phyloP scores from a whole-genome alignment of 2,888 invertebrate genomes.

The Diaperis boleti region DNA sequence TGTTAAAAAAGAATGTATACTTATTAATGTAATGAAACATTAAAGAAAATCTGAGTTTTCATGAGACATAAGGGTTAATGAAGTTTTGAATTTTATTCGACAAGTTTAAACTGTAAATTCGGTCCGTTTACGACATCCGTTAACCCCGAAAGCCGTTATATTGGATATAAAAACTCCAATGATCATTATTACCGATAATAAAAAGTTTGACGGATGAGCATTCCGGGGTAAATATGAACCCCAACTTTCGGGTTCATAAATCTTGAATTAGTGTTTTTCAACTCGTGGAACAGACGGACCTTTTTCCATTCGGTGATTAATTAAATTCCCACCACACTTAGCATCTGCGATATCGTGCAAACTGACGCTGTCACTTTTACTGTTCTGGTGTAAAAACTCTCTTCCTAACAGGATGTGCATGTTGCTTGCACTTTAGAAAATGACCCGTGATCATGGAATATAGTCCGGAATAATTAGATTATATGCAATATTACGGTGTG shows the following conservation, averaged over 20 bases:
- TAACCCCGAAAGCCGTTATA: too few relatives aligned
- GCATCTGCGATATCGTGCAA: not conserved
- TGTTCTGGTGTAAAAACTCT: not conserved
- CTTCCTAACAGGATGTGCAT: not conserved
- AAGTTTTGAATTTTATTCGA: too few relatives aligned
- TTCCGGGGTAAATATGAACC: not conserved
- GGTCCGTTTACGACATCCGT: too few relatives aligned
- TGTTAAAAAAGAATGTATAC: too few relatives aligned
- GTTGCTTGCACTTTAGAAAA: not conserved
- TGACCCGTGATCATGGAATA: not conserved
- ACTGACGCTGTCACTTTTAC: not conserved
- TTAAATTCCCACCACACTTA: not conserved
- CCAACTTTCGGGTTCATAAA: not conserved
- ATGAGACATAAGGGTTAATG: too few relatives aligned
- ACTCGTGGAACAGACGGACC: not conserved
- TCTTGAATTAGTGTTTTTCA: not conserved
- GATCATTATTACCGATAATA: constrained; percentile 13
- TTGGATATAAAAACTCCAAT: too few relatives aligned
- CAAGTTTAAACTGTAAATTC: too few relatives aligned
- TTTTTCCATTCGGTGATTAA: not conserved
- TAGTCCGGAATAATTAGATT: not conserved
- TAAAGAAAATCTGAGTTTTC: too few relatives aligned
- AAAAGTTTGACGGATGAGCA: not conserved
- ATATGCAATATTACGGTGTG: not conserved
- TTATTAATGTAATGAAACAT: too few relatives aligned